Evolutionary conservation across 2,797 vertebrate species (phyloP).

Genomic region (Eptatretus atami): DNA sequence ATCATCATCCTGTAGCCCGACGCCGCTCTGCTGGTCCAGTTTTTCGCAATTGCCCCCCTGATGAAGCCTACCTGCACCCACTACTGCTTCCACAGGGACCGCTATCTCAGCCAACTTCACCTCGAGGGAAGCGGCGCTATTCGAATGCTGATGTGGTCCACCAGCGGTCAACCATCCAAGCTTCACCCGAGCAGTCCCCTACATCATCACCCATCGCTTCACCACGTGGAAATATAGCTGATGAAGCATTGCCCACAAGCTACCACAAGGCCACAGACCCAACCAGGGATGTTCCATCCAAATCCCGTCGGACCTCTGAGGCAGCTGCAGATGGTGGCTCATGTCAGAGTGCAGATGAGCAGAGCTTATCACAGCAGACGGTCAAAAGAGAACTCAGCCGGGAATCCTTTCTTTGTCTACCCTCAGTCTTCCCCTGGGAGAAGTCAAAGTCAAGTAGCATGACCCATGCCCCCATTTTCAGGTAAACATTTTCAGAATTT

Average conservation of each 20-base stretch:
- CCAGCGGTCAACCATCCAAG: conserved; percentile 18
- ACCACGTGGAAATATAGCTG: conserved; percentile 11
- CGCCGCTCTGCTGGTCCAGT: conserved; percentile 15
- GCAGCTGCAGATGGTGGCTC: neutral
- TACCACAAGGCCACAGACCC: neutral
- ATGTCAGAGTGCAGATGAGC: neutral
- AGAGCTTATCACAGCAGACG: neutral
- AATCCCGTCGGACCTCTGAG: neutral
- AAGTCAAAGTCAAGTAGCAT: neutral
- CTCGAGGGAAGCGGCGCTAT: conserved; percentile 44
- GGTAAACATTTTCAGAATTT: too few relatives aligned
- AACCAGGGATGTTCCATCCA: neutral
- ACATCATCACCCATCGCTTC: conserved; percentile 12
- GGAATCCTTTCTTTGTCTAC: neutral
- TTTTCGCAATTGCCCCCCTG: conserved; percentile 11
- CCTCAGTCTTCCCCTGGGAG: neutral
- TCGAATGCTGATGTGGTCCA: conserved; percentile 21
- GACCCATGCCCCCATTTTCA: too few relatives aligned
- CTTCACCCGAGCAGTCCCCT: conserved; percentile 9
- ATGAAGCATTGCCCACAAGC: conserved; percentile 10
- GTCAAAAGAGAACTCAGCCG: conserved; percentile 1
- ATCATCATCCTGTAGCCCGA: conserved; percentile 14
- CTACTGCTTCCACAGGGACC: conserved; percentile 15
- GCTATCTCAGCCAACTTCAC: conserved; percentile 35
- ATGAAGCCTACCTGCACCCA: conserved; percentile 15